phyloP scores from a whole-genome alignment of 2,888 invertebrate genomes.

The Plebejus melissa region DNA sequence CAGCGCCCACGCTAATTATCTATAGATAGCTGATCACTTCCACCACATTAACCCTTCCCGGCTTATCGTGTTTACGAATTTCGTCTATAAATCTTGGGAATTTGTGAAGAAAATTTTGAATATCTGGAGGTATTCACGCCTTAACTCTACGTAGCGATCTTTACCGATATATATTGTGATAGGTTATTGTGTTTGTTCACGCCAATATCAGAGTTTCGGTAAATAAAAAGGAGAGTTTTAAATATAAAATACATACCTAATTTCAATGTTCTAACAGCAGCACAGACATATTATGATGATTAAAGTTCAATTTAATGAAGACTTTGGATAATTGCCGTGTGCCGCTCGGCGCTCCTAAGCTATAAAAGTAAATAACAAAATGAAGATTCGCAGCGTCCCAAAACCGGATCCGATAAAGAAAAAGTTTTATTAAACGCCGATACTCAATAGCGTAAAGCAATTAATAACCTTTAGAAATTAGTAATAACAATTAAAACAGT shows the following conservation, averaged over 20 bases:
- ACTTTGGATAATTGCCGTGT: too few relatives aligned
- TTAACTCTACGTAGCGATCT: not conserved
- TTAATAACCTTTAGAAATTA: conserved; percentile 28
- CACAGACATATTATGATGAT: too few relatives aligned
- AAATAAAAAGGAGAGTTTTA: not conserved
- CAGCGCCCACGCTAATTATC: conserved; percentile 36
- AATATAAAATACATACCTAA: not conserved
- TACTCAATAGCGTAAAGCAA: conserved; percentile 23
- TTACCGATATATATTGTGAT: not conserved
- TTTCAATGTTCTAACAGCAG: too few relatives aligned
- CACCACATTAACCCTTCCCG: conserved; percentile 38
- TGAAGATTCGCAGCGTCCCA: not conserved
- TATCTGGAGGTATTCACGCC: not conserved
- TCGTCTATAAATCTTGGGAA: conserved; percentile 19
- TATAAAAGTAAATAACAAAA: not conserved
- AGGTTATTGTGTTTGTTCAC: not conserved
- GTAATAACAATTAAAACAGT: conserved; percentile 27
- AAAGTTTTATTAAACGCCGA: conserved; percentile 10
- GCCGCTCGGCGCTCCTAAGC: too few relatives aligned
- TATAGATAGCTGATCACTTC: conserved; percentile 41
- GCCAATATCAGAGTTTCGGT: not conserved
- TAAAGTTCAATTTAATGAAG: too few relatives aligned
- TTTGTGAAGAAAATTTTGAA: conserved; percentile 22
- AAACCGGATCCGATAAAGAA: conserved; percentile 4
- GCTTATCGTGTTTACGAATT: conserved; percentile 25